phyloP scores from a whole-genome alignment of 2,797 vertebrate species.

The Somateria mollissima region DNA sequence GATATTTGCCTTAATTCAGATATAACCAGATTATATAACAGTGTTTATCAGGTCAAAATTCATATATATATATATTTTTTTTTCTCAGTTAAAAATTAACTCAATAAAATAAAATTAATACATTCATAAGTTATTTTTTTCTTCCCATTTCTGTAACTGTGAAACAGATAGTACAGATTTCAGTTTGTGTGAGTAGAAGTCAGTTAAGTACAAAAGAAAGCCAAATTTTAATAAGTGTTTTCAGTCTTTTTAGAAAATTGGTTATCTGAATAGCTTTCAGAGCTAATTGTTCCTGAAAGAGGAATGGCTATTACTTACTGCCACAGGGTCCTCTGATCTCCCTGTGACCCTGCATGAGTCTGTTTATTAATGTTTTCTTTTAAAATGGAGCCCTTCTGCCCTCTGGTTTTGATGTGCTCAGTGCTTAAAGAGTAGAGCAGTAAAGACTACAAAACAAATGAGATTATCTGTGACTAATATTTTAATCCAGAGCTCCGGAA shows the following conservation, averaged over 20 bases:
- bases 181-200: neutral
- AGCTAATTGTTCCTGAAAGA: constrained; percentile 5
- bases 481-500: neutral
- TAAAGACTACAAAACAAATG: neutral
- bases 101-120: neutral
- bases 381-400: neutral
- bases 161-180: neutral
- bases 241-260: neutral
- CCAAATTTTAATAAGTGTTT: neutral
- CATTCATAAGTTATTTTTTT: fast-evolving
- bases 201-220: neutral
- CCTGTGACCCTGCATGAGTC: neutral
- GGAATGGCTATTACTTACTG: constrained; percentile 24
- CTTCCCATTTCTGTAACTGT: neutral
- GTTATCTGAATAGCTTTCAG: neutral
- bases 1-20: neutral
- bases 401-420: neutral
- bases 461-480: neutral
- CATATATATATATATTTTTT: neutral
- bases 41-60: neutral
- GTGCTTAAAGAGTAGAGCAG: neutral
- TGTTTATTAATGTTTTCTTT: constrained; percentile 42
- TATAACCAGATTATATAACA: neutral
- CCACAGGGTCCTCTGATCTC: constrained; percentile 22
- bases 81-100: neutral